Conservation (phyloP, 2,797 vertebrate species). For the Oryzias sinensis region DNA sequence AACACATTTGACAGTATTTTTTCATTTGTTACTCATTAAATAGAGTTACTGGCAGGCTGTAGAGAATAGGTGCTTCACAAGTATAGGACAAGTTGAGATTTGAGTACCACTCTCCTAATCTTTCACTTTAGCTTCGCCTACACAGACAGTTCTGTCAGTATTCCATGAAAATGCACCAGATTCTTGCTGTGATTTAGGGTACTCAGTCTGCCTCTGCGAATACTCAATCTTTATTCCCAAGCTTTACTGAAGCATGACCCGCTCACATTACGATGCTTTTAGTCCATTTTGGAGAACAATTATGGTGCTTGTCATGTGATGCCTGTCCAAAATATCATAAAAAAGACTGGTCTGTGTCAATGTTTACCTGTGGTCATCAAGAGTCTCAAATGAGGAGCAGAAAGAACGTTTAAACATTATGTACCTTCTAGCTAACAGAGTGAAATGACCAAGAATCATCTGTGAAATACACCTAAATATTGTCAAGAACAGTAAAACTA, state of each 20-base stretch:
- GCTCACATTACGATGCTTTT: background rate
- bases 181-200: too few species aligned
- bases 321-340: background rate
- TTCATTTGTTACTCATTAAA: too few species aligned
- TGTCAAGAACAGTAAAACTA: background rate
- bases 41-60: too few species aligned
- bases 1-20: too few species aligned
- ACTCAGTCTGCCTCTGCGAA: background rate
- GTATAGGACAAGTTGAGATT: too few species aligned
- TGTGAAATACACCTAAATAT: background rate
- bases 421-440: background rate
- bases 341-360: background rate
- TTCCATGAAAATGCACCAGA: too few species aligned
- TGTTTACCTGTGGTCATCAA: background rate
- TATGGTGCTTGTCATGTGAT: background rate
- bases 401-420: background rate
- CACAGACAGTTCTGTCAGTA: too few species aligned
- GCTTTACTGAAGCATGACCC: background rate
- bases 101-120: too few species aligned
- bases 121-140: too few species aligned
- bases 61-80: too few species aligned
- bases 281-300: background rate
- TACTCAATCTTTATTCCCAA: background rate
- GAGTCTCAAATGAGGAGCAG: background rate
- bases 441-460: background rate